Conservation (phyloP, 2,797 vertebrate species). For the Neosilurus hyrtlii region DNA sequence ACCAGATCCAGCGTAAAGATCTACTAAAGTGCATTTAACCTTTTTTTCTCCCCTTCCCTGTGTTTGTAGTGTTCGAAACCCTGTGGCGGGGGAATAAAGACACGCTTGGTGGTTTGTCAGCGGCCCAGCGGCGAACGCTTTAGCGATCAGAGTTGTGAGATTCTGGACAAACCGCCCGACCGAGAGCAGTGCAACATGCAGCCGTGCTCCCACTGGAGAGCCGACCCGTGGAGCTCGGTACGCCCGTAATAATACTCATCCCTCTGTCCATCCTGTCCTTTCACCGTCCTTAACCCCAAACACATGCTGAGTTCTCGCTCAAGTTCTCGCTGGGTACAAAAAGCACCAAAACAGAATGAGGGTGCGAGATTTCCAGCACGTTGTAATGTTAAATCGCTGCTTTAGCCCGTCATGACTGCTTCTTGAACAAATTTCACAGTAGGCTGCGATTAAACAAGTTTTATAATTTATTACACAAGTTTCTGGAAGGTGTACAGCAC, state of each 20-base stretch:
- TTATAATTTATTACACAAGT: slow-evolving; percentile 1
- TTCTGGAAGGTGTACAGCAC: background rate
- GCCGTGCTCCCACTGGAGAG: slow-evolving; percentile 88
- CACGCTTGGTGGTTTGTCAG: slow-evolving; percentile 93
- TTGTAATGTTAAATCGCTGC: background rate
- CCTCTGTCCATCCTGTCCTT: slow-evolving; percentile 52
- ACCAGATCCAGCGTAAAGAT: background rate
- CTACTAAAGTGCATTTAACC: background rate
- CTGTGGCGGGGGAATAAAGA: slow-evolving; percentile 88
- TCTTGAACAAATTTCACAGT: background rate
- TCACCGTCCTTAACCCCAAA: slow-evolving; percentile 47
- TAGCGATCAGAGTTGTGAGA: slow-evolving; percentile 96
- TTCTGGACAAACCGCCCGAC: slow-evolving; percentile 95
- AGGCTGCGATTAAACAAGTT: background rate
- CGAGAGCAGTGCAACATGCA: slow-evolving; percentile 95
- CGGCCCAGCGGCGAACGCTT: slow-evolving; percentile 88
- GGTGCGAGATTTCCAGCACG: background rate
- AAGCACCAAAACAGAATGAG: slow-evolving; percentile 44
- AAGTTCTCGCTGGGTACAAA: slow-evolving; percentile 15
- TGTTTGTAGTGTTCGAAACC: slow-evolving; percentile 84
- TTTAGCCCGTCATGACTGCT: slow-evolving; percentile 8
- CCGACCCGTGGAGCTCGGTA: slow-evolving; percentile 98
- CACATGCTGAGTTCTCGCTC: slow-evolving; percentile 48
- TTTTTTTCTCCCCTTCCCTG: slow-evolving; percentile 11
- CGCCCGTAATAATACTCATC: slow-evolving; percentile 76